Conservation (phyloP, 2,888 invertebrate species). For the Arctia plantaginis region DNA sequence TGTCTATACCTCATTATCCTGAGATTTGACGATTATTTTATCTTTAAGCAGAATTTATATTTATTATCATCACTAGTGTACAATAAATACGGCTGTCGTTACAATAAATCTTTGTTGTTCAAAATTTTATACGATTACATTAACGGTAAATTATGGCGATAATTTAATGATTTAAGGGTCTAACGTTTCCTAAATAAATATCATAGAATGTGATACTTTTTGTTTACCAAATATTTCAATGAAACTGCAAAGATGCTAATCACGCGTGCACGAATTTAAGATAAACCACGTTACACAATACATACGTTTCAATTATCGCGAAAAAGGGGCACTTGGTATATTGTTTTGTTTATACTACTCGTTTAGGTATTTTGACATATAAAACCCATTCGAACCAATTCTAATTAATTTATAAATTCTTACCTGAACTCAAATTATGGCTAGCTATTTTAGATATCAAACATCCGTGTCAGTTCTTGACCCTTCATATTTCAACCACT, state of each 20-base stretch:
- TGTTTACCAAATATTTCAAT: not conserved
- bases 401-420: not conserved
- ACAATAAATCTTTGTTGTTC: not conserved
- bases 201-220: not conserved
- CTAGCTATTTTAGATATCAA: slow-evolving; percentile 25
- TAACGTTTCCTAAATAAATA: not conserved
- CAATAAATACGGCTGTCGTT: not conserved
- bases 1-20: not conserved
- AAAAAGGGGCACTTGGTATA: not conserved
- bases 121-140: not conserved
- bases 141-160: not conserved
- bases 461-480: slow-evolving; percentile 43
- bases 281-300: no score
- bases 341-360: not conserved
- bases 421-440: not conserved
- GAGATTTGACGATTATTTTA: not conserved
- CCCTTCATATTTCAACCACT: slow-evolving; percentile 53
- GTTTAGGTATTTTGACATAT: not conserved
- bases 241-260: not conserved
- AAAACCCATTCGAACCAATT: not conserved
- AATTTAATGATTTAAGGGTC: not conserved
- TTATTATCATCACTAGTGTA: not conserved
- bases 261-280: not conserved
- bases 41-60: not conserved
- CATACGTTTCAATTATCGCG: not conserved